Percentiles rank a stretch among this genome's conserved stretches.
phyloP scores from a whole-genome alignment of 2,113 vertebrate species.

The Engystomops pustulosus region DNA sequence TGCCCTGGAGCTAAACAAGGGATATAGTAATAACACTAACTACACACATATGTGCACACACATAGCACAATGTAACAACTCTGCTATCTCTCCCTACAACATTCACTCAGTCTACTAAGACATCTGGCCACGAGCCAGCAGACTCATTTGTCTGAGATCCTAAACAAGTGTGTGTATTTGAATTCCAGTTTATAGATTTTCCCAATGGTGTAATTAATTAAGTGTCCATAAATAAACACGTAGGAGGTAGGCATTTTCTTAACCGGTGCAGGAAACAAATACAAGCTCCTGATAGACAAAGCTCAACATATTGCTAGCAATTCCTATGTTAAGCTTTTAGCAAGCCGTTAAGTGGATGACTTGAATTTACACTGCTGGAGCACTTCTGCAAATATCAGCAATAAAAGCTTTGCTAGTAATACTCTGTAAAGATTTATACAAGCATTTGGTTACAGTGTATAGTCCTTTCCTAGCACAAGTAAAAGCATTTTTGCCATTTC shows the following conservation, averaged over 20 bases:
- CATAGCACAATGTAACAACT: neutral
- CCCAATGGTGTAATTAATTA: slow-evolving; percentile 44
- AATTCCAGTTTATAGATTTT: slow-evolving; percentile 53
- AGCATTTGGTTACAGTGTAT: slow-evolving; percentile 10
- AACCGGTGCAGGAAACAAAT: slow-evolving; percentile 24
- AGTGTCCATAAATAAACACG: slow-evolving; percentile 51
- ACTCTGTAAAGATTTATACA: slow-evolving; percentile 33
- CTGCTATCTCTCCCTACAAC: neutral
- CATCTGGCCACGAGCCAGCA: neutral
- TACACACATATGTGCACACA: neutral
- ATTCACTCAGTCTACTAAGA: neutral
- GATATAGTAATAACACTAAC: neutral
- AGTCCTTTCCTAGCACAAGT: neutral
- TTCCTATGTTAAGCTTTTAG: slow-evolving; percentile 47
- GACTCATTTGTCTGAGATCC: slow-evolving; percentile 12
- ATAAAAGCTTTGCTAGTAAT: slow-evolving; percentile 39
- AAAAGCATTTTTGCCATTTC: neutral
- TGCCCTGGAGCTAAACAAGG: neutral
- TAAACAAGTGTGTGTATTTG: slow-evolving; percentile 40
- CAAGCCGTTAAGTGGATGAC: slow-evolving; percentile 14
- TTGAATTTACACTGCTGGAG: slow-evolving; percentile 22
- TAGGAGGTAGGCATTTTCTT: slow-evolving; percentile 49
- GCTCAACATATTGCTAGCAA: slow-evolving; percentile 37
- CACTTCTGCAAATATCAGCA: slow-evolving; percentile 28
- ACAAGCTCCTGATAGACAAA: slow-evolving; percentile 9